These are phyloP conservation scores for Pocillopora verrucosa DNA, from an alignment of 64 coral and sea anemone genomes.

Conservation along the genomic window DNA sequence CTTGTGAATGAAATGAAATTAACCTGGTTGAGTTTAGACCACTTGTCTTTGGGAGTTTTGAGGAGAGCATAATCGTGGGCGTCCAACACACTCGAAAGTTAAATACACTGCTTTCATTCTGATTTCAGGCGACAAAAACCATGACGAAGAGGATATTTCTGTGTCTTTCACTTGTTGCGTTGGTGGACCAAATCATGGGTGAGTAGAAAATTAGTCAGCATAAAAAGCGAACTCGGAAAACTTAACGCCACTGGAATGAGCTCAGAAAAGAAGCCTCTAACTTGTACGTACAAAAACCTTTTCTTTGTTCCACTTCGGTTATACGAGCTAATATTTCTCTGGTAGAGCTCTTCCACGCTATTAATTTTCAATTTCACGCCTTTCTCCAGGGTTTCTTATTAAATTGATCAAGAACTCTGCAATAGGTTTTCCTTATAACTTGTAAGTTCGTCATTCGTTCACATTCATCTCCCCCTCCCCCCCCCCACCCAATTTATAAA, in stretches of 20 bases:
- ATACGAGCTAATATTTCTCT: too few relatives aligned
- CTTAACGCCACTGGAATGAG: too few relatives aligned
- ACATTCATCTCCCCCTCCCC: too few relatives aligned
- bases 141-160: not conserved
- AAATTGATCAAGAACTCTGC: too few relatives aligned
- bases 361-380: too few relatives aligned
- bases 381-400: too few relatives aligned
- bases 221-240: too few relatives aligned
- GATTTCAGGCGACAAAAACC: not conserved
- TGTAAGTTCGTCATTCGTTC: not conserved
- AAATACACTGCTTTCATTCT: not conserved
- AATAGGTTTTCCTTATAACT: not conserved
- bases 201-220: not conserved
- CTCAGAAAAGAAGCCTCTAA: too few relatives aligned
- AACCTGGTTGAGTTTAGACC: not conserved
- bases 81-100: not conserved
- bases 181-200: not conserved
- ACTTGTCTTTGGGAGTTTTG: not conserved
- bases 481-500: too few relatives aligned
- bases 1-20: not conserved
- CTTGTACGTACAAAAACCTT: too few relatives aligned
- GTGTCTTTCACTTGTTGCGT: not conserved
- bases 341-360: too few relatives aligned
- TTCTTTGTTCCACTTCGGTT: too few relatives aligned
- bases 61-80: not conserved